A percentile compares a stretch with the other conserved stretches of the same genome.
Conservation (phyloP, 2,888 invertebrate genomes). For the Phaedon cochleariae region DNA sequence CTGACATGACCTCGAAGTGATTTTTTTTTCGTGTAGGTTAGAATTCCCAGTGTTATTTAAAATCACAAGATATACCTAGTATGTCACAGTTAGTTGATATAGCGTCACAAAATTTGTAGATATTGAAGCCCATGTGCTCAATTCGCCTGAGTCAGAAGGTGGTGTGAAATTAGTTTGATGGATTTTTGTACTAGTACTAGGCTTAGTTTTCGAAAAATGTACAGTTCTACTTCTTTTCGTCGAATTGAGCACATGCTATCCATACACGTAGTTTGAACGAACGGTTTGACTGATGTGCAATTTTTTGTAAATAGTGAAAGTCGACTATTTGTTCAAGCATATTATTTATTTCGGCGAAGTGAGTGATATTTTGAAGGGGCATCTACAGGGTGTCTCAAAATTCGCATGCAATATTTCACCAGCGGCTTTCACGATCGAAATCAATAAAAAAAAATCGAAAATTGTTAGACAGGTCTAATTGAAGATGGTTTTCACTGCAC, state of each 20-base stretch:
- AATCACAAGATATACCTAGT: conserved; percentile 7
- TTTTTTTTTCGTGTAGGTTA: background rate
- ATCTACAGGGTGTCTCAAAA: background rate
- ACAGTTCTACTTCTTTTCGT: no score
- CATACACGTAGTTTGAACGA: conserved; percentile 14
- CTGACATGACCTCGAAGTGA: no score
- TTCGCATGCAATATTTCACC: no score
- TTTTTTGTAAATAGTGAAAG: conserved; percentile 34
- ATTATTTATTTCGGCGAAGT: background rate
- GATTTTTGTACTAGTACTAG: background rate
- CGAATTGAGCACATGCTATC: conserved; percentile 12
- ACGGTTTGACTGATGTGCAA: conserved; percentile 32
- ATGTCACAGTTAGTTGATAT: no score
- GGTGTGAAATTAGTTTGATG: background rate
- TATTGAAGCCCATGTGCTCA: no score
- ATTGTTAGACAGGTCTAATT: no score
- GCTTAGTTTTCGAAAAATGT: background rate
- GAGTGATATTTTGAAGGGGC: conserved; percentile 31
- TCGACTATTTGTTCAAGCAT: conserved; percentile 25
- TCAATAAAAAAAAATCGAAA: no score
- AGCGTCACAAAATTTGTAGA: no score
- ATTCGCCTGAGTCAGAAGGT: background rate
- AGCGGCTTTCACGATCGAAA: no score
- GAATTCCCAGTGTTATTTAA: no score
- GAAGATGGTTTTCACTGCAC: no score